phyloP scores from a whole-genome alignment of 1,140 invertebrate species.

The Zaprionus camerounensis region DNA sequence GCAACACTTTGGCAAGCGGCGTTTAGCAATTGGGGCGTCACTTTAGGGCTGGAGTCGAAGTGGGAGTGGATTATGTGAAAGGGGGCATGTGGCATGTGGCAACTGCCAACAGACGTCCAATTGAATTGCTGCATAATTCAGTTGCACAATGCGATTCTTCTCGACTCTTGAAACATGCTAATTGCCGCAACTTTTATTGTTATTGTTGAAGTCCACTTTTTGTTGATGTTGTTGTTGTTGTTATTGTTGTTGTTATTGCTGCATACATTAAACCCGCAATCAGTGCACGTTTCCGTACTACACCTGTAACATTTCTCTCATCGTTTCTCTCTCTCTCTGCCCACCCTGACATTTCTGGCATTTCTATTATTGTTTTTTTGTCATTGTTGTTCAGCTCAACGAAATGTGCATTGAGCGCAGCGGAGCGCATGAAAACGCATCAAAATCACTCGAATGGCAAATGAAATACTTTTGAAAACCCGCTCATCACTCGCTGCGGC shows the following conservation, averaged over 20 bases:
- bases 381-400: constrained; percentile 32
- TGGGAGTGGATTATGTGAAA: not conserved
- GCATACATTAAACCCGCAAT: constrained; percentile 60
- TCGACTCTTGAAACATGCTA: constrained; percentile 54
- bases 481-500: not conserved
- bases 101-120: constrained; percentile 46
- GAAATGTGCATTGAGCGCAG: constrained; percentile 52
- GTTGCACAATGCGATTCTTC: constrained; percentile 25
- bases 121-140: constrained; percentile 54
- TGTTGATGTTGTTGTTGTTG: constrained; percentile 28
- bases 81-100: not conserved
- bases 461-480: constrained; percentile 37
- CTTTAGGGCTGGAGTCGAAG: not conserved
- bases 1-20: constrained; percentile 38
- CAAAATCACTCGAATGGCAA: constrained; percentile 63
- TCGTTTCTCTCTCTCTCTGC: not conserved
- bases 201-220: not conserved
- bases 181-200: constrained; percentile 39
- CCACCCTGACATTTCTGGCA: constrained; percentile 5
- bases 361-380: constrained; percentile 13
- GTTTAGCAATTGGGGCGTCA: constrained; percentile 28
- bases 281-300: constrained; percentile 57
- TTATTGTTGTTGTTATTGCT: constrained; percentile 21
- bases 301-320: constrained; percentile 27
- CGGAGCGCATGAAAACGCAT: constrained; percentile 63